Evolutionary conservation across 2,888 invertebrate genomes (phyloP).

Genomic region (Formica aserva): DNA sequence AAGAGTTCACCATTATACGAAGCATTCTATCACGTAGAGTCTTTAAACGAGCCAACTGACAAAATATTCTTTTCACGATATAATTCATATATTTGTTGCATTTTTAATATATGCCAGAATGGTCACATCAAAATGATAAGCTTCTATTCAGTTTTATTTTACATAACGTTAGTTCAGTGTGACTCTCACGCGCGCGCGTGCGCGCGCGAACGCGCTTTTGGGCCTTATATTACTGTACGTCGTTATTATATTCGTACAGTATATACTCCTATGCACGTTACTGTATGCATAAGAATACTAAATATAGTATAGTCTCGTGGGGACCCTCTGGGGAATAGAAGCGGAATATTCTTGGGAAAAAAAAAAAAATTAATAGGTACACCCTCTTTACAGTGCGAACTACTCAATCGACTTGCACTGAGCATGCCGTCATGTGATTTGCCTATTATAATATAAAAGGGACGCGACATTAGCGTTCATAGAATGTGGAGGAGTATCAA

Average conservation of each 20-base stretch:
- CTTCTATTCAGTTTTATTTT: conserved; percentile 4
- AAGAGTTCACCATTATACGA: background rate
- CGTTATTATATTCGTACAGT: conserved; percentile 72
- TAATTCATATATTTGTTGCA: background rate
- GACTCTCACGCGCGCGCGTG: background rate
- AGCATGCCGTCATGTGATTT: background rate
- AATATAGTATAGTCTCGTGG: conserved; percentile 65
- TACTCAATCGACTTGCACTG: background rate
- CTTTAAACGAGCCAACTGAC: background rate
- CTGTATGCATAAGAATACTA: conserved; percentile 69
- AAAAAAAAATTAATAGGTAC: background rate
- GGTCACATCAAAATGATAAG: background rate
- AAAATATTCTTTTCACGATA: background rate
- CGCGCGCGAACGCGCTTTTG: background rate
- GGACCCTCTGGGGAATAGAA: background rate
- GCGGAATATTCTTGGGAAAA: background rate
- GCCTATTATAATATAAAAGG: background rate
- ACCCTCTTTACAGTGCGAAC: background rate
- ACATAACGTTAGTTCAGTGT: background rate
- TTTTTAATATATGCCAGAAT: background rate
- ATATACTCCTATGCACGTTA: conserved; percentile 10
- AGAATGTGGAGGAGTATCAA: background rate
- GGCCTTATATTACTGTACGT: conserved; percentile 16
- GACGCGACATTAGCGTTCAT: background rate
- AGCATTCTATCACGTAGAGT: background rate